Base-by-base conservation (phyloP, 2,113 vertebrate species). In the Eubucco bourcierii region DNA sequence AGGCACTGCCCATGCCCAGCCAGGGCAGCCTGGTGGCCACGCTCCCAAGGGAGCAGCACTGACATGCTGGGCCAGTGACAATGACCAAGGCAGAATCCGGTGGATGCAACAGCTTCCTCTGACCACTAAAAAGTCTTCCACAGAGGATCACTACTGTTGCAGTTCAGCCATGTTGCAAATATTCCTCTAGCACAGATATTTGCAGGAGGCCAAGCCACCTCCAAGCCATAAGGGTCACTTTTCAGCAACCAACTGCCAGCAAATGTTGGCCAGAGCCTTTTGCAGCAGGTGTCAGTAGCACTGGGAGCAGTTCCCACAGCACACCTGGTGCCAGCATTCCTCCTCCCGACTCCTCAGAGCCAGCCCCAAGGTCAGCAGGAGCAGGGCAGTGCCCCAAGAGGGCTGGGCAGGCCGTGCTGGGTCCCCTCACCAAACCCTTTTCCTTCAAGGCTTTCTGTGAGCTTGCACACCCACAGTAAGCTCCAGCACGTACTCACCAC, bases 1-100 rank as follows among this genome's bases (percentile, higher is more conserved):
- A 96, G 91, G 81, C 81, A 67, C 58, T 0, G 1, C 0, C 0
- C 2, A 3, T 63, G 29, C 17, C 39, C n/a, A 50, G 28, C 31
- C 47, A 33, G 59, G 50, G 19, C n/a, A 67, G 28, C 29, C 13
- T 50, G 44, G 61, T 3, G 8, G 23, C 12, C 16, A 1, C 20
- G 2, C 21, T 65, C 29, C 31, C 37, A 24, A 3, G 1, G 33
- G 9, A 81, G 76, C 34, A 66, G 14, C 2, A 4, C 28, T 71
- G 70, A 41, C 0, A 0, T 6, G 3, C 1, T 58, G 33, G 13
- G 9, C 10, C 56, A 64, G 16, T 21, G 34, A 27, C 21, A 4
- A 4, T 5, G 5, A 13, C 12, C 56, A 68, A 71, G 15, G 15
- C 47, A 82, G 25, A 47, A 64, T 4, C 3, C 8, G n/a, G 23